phyloP scores from a whole-genome alignment of 2,797 vertebrate species.

The Smutsia gigantea region DNA sequence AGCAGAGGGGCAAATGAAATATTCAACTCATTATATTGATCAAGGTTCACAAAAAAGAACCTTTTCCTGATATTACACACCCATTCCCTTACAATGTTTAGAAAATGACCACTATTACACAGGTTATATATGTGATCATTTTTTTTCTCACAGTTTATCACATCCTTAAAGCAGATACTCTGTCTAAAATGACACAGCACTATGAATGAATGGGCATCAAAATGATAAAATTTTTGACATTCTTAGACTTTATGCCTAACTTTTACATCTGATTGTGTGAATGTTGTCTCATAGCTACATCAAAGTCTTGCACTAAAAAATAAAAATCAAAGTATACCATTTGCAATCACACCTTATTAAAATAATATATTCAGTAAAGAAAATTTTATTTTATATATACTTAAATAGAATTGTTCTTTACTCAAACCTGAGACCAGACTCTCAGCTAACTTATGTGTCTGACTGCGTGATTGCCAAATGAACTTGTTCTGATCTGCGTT shows the following conservation, averaged over 20 bases:
- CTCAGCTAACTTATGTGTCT: conserved; percentile 70
- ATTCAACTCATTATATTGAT: neutral
- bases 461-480: conserved; percentile 72
- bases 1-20: neutral
- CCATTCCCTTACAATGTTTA: neutral
- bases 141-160: neutral
- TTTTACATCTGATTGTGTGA: neutral
- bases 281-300: neutral
- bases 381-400: neutral
- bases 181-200: neutral
- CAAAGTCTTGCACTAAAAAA: neutral
- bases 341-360: neutral
- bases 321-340: neutral
- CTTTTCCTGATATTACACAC: neutral
- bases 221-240: neutral
- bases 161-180: neutral
- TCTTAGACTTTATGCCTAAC: neutral
- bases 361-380: neutral
- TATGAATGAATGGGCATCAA: neutral
- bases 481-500: conserved; percentile 77
- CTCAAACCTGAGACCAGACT: conserved; percentile 70
- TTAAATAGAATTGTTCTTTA: conserved; percentile 71
- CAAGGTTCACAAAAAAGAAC: neutral
- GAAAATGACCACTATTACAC: neutral
- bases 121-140: neutral